Evolutionary conservation across 2,113 vertebrate genomes (phyloP).

Genomic region (Polypterus senegalus): DNA sequence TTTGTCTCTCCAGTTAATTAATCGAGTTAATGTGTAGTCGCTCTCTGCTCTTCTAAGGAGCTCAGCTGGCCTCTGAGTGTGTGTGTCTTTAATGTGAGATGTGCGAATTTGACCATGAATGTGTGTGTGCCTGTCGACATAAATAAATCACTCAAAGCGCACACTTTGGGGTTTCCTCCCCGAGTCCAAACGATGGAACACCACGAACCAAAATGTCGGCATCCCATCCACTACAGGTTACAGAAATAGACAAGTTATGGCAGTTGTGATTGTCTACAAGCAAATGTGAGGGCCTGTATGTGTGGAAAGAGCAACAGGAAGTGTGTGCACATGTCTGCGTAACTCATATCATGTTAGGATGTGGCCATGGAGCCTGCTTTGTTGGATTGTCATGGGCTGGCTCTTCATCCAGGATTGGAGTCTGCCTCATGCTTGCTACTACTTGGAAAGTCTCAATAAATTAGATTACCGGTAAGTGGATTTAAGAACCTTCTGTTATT

Average conservation of each 20-base stretch:
- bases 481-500: too few relatives aligned
- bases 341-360: too few relatives aligned
- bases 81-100: neutral
- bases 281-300: neutral
- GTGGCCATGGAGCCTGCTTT: too few relatives aligned
- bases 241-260: too few relatives aligned
- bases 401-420: too few relatives aligned
- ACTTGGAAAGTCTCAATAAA: too few relatives aligned
- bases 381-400: too few relatives aligned
- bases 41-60: constrained; percentile 27
- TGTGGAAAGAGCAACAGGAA: constrained; percentile 6
- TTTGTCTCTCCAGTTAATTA: constrained; percentile 45
- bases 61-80: constrained; percentile 27
- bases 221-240: neutral
- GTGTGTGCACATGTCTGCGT: neutral
- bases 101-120: constrained; percentile 22
- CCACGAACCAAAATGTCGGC: neutral
- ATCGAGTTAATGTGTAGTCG: constrained; percentile 41
- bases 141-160: too few relatives aligned
- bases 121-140: too few relatives aligned
- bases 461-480: too few relatives aligned
- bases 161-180: constrained; percentile 15
- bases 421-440: too few relatives aligned
- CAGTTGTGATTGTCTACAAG: too few relatives aligned
- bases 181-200: neutral